Percentiles rank a stretch among this genome's conserved stretches.
phyloP scores from a whole-genome alignment of 2,797 vertebrate genomes.

The Molossus alvarezi region DNA sequence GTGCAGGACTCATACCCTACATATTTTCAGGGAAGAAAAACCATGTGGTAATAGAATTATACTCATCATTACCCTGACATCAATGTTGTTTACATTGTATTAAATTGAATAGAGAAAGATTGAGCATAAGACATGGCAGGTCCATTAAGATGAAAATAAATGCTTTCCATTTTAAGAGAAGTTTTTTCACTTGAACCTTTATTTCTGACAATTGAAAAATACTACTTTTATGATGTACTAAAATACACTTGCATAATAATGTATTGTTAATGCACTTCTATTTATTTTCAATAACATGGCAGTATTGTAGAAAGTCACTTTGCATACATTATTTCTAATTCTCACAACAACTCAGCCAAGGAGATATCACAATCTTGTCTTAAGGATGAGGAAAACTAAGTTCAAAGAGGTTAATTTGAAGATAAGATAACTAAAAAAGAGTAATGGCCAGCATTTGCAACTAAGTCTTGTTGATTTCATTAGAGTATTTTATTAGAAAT shows the following conservation, averaged over 20 bases:
- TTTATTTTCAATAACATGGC: not conserved
- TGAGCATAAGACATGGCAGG: not conserved
- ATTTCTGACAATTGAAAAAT: not conserved
- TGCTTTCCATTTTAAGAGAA: not conserved
- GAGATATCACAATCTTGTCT: not conserved
- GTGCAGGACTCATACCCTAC: not conserved
- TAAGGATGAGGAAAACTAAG: not conserved
- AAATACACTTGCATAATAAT: conserved; percentile 12
- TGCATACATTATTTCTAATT: not conserved
- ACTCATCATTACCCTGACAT: not conserved
- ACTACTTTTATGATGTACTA: not conserved
- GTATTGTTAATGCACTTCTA: not conserved
- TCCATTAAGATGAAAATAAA: conserved; percentile 40
- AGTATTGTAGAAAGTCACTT: not conserved
- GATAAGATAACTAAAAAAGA: not conserved
- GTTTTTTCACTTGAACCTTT: not conserved
- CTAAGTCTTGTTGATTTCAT: not conserved
- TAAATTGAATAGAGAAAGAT: not conserved
- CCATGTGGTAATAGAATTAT: not conserved
- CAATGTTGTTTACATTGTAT: not conserved
- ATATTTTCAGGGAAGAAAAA: not conserved
- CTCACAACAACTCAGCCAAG: not conserved
- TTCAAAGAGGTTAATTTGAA: conserved; percentile 39
- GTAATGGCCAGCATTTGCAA: not conserved
- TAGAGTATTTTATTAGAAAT: not conserved